Percentiles rank a stretch among this genome's conserved stretches.
Evolutionary conservation across 2,797 vertebrate genomes (phyloP).

Genomic region (Hydrophis major): DNA sequence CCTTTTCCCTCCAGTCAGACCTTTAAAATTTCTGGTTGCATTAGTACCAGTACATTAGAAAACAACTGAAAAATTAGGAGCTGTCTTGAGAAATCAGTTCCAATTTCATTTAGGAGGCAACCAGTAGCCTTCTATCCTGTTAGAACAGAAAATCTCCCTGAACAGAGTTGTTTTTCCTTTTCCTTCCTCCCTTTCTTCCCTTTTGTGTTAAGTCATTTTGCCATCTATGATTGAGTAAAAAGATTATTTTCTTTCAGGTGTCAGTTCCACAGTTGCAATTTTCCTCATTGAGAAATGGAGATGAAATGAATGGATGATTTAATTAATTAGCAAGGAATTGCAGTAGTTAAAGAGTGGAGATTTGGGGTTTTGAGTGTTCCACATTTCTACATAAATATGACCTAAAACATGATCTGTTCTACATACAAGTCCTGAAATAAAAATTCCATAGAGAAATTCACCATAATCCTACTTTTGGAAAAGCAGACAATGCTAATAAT

Average conservation of each 20-base stretch:
- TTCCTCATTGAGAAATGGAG: background rate
- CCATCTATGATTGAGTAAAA: background rate
- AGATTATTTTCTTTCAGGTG: background rate
- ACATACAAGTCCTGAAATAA: background rate
- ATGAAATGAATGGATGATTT: background rate
- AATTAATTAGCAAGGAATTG: background rate
- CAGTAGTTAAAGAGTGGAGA: background rate
- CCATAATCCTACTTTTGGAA: background rate
- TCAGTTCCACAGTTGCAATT: background rate
- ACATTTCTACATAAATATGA: background rate
- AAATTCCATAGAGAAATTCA: background rate
- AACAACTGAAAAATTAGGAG: conserved; percentile 66
- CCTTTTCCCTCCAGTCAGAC: conserved; percentile 41
- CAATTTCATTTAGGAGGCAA: background rate
- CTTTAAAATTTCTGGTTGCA: conserved; percentile 59
- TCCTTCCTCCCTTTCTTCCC: background rate
- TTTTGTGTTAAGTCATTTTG: background rate
- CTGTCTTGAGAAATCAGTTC: background rate
- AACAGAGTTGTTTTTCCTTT: background rate
- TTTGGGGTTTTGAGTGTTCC: background rate
- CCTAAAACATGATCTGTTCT: background rate
- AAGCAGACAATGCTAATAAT: background rate
- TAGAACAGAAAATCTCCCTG: background rate
- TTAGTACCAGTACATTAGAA: conserved; percentile 63
- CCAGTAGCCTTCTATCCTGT: background rate